Base-by-base conservation (phyloP, 1,140 invertebrate species). In the Agrilus planipennis region DNA sequence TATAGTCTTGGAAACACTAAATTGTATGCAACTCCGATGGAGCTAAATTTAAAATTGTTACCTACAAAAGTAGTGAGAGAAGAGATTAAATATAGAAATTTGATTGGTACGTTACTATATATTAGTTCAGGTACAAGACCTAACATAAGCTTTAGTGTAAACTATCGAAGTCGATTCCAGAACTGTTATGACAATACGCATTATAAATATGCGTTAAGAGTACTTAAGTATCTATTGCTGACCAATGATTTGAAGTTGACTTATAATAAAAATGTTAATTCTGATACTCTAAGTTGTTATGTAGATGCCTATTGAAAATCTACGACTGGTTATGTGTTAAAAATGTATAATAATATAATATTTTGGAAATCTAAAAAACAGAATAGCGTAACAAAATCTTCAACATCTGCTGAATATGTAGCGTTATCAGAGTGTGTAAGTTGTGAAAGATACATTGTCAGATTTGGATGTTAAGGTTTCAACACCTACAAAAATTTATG, bases 21-120 rank as follows among this genome's bases (percentile, higher is more conserved):
- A 41, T 35, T 41, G 18, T 41, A 31, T 40, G 32, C 38, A 7
- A 67, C 58, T 37, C 62, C 63, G 20, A 64, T 65, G 57, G 63
- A 64, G 55, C 48, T 43, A 39, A 63, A 64, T 46, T 57, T 65
- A 42, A 63, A 63, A 55, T 41, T 57, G 52, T 45, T 61, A 47
- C 29, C 27, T 1, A 29, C 35, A 19, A 22, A 34, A 34, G 10
- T 14, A 22, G 12, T 21, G 11, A 17, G 20, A 27, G 18, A 28
- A 9, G 20, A 21, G 18, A 21, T 39, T 11, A 38, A 34, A 21
- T 42, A 42, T 44, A 58, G 57, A 58, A 51, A 59, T 46, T 40
- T 55, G 51, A 44, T 60, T 50, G 46, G 61, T 47, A 38, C 48
- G 44, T 49, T 63, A 39, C 52, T 63, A 45, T 63, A 62, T 52